Percentiles rank a stretch among this genome's conserved stretches.
These are phyloP conservation scores for Drosophila anomalata DNA, from an alignment of 2,888 invertebrate species.

Conservation along the genomic window DNA sequence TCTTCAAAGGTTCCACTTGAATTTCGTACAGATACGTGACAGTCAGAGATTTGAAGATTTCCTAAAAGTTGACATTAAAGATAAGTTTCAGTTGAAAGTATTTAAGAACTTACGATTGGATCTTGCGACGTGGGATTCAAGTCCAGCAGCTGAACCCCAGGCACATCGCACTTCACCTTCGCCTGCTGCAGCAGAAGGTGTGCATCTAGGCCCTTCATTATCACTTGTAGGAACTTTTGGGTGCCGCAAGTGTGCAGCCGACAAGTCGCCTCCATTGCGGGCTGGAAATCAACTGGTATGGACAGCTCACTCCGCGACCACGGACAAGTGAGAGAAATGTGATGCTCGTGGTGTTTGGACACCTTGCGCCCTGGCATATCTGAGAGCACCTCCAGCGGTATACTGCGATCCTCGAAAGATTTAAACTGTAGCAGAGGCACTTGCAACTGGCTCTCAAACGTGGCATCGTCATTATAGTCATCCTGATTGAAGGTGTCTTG, in stretches of 20 bases:
- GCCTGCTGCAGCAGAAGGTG: conserved; percentile 85
- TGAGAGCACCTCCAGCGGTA: conserved; percentile 88
- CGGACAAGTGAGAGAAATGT: conserved; percentile 91
- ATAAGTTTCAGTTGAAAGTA: not conserved
- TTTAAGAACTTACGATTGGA: conserved; percentile 85
- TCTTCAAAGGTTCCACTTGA: conserved; percentile 87
- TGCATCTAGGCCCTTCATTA: conserved; percentile 87
- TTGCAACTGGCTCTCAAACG: conserved; percentile 83
- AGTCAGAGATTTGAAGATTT: conserved; percentile 89
- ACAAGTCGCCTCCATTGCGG: conserved; percentile 92
- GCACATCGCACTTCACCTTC: conserved; percentile 86
- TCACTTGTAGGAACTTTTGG: conserved; percentile 93
- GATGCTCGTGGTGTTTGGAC: conserved; percentile 89
- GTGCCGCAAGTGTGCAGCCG: conserved; percentile 92
- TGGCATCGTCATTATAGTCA: conserved; percentile 54
- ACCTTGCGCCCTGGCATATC: conserved; percentile 90
- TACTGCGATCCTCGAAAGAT: conserved; percentile 88
- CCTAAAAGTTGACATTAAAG: conserved; percentile 82
- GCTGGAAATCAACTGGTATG: conserved; percentile 91
- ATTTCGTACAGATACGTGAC: conserved; percentile 94
- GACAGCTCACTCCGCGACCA: conserved; percentile 90
- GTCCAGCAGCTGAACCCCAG: conserved; percentile 87
- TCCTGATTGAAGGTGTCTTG: conserved; percentile 5
- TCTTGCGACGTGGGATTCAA: conserved; percentile 87
- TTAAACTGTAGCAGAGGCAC: conserved; percentile 86